These are phyloP conservation scores for Sesamia nonagrioides DNA, from an alignment of 1,140 invertebrate species.

Conservation along the genomic window DNA sequence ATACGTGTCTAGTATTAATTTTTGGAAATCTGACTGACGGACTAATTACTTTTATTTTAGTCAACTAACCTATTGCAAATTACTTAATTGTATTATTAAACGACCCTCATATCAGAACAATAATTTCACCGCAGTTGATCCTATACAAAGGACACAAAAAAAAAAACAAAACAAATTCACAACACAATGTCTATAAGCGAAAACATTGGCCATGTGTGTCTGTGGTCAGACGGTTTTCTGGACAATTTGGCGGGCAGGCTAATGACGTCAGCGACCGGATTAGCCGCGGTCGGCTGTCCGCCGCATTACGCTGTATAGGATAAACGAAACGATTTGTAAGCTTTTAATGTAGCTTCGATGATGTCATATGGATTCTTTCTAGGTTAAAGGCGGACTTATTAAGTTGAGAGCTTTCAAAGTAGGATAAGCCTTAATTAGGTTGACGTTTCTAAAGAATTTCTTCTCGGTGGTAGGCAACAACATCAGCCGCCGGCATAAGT, in stretches of 20 bases:
- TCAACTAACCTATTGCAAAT: no score
- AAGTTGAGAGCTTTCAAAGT: neutral
- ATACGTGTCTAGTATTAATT: no score
- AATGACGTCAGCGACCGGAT: conserved; percentile 15
- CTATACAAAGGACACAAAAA: neutral
- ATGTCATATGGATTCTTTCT: neutral
- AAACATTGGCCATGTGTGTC: conserved; percentile 9
- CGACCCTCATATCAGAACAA: neutral
- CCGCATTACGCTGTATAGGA: conserved; percentile 25
- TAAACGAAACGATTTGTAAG: conserved; percentile 9
- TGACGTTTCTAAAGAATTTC: no score
- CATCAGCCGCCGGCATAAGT: no score
- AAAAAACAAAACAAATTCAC: neutral
- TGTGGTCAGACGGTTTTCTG: conserved; percentile 7
- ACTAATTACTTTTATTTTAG: no score
- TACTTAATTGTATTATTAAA: neutral
- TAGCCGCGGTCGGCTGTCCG: conserved; percentile 26
- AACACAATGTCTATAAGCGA: conserved; percentile 18
- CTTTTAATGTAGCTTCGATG: conserved; percentile 19
- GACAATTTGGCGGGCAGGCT: conserved; percentile 21
- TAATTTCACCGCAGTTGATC: neutral
- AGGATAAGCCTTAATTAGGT: neutral
- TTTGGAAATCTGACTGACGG: no score
- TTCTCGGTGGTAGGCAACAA: no score
- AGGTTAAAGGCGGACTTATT: neutral